Evolutionary conservation across 2,113 vertebrate genomes (phyloP), one percentile per base, ranked within the genome.

Genomic region (Odocoileus hemionus): DNA sequence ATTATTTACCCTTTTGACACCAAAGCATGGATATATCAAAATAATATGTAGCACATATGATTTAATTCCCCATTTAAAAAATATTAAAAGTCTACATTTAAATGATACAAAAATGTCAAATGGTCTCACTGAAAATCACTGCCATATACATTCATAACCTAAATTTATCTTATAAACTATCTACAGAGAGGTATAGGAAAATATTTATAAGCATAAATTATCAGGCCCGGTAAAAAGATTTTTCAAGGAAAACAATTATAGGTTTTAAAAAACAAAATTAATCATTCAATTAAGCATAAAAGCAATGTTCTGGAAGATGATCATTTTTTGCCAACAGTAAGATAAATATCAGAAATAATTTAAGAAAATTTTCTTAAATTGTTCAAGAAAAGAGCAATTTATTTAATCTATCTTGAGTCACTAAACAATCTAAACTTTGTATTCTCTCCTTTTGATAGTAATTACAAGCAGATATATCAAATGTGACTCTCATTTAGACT

Each of bases 391-490:
- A 97, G 76, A 86, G 54, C n/a, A 90, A 98, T 89, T 60, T 89
- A n/a, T 96, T 97, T 97, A 52, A 89, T 96, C 86, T 91, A 94
- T 96, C 90, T 96, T 97, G 98, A 98, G 97, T 94, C 96, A 96
- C 87, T 96, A 97, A 98, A 98, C 95, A 88, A 98, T 97, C 97
- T 98, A 96, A 98, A 98, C 96, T 91, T 97, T 39, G 95, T 91
- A 98, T 95, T 96, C 76, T 97, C 92, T 97, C 85, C 96, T 98
- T 98, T 98, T 98, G 97, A 96, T 98, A 98, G 97, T 98, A 98
- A 99, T 99, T 99, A 99, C 97, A 98, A 98, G 97, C 98, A 98
- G 98, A 99, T 98, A 97, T 98, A 99, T 99, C 98, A 98, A 98
- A 98, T 97, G 97, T 98, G 98, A 99, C 92, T 97, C 98, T 99